These are phyloP conservation scores for Idaea straminata DNA, from an alignment of 2,888 invertebrate genomes.

Conservation along the genomic window DNA sequence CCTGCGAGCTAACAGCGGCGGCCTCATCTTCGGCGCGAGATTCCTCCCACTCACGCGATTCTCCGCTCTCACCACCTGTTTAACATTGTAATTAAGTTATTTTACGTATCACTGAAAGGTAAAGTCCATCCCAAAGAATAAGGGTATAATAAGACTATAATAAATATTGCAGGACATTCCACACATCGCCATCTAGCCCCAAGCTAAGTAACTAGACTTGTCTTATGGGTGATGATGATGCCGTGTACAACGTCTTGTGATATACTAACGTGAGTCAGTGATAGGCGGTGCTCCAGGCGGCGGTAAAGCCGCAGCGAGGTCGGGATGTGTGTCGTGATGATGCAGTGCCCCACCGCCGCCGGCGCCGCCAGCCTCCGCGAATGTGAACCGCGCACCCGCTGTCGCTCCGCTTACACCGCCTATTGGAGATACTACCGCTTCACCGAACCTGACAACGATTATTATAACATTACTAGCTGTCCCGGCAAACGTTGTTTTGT, in stretches of 20 bases:
- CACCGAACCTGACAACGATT: slow-evolving; percentile 82
- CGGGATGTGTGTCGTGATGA: slow-evolving; percentile 88
- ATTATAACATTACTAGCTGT: background rate
- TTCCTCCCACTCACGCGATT: slow-evolving; percentile 67
- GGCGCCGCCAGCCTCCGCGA: slow-evolving; percentile 82
- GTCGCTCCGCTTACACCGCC: slow-evolving; percentile 74
- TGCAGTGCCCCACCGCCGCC: slow-evolving; percentile 78
- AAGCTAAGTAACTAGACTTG: too few relatives aligned
- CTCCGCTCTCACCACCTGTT: slow-evolving; percentile 55
- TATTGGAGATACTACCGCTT: slow-evolving; percentile 95
- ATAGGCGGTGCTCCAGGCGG: slow-evolving; percentile 32
- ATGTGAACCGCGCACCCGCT: slow-evolving; percentile 50
- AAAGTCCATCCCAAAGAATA: too few relatives aligned
- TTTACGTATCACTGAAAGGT: background rate
- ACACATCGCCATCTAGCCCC: too few relatives aligned
- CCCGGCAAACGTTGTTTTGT: too few relatives aligned
- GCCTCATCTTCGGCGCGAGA: slow-evolving; percentile 70
- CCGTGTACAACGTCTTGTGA: background rate
- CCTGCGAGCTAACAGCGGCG: slow-evolving; percentile 75
- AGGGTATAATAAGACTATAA: too few relatives aligned
- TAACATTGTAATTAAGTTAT: background rate
- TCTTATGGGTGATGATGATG: too few relatives aligned
- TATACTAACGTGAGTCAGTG: background rate
- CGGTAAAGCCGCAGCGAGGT: slow-evolving; percentile 80
- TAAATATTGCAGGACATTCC: too few relatives aligned